Percentiles rank a stretch among this genome's conserved stretches.
Conservation (phyloP, 2,797 vertebrate species). For the Cyprinodon diabolis region DNA sequence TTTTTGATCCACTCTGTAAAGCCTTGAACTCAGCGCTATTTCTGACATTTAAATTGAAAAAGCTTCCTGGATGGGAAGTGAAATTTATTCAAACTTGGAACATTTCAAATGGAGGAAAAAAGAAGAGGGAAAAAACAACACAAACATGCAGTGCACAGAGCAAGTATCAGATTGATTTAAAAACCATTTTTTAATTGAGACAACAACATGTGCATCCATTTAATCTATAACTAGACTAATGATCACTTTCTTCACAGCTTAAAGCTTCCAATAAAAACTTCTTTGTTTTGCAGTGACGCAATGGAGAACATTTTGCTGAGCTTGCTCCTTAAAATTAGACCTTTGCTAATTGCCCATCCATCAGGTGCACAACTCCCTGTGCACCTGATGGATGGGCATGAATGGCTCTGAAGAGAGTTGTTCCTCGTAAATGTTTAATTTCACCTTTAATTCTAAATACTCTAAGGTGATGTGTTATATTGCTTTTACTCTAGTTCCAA, state of each 20-base stretch:
- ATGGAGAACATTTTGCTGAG: conserved; percentile 10
- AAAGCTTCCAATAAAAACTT: conserved; percentile 2
- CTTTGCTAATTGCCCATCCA: too few relatives aligned
- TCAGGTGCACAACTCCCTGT: background rate
- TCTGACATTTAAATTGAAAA: too few relatives aligned
- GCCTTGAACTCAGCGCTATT: too few relatives aligned
- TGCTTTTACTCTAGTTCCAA: background rate
- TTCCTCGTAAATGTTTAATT: conserved; percentile 6
- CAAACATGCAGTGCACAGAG: too few relatives aligned
- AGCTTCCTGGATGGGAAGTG: too few relatives aligned
- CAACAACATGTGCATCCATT: background rate
- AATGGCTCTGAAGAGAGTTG: conserved; percentile 3
- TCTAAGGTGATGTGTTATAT: background rate
- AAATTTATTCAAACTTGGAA: too few relatives aligned
- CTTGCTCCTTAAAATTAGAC: conserved; percentile 8
- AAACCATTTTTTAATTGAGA: too few relatives aligned
- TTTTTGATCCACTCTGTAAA: too few relatives aligned
- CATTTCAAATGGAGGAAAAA: too few relatives aligned
- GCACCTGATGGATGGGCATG: background rate
- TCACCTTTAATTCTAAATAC: conserved; percentile 9
- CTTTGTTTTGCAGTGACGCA: conserved; percentile 10
- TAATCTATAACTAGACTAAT: background rate
- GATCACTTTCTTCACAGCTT: background rate
- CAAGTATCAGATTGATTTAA: too few relatives aligned
- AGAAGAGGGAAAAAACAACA: too few relatives aligned